Conservation (phyloP, 2,888 invertebrate species). For the Aricia artaxerxes region DNA sequence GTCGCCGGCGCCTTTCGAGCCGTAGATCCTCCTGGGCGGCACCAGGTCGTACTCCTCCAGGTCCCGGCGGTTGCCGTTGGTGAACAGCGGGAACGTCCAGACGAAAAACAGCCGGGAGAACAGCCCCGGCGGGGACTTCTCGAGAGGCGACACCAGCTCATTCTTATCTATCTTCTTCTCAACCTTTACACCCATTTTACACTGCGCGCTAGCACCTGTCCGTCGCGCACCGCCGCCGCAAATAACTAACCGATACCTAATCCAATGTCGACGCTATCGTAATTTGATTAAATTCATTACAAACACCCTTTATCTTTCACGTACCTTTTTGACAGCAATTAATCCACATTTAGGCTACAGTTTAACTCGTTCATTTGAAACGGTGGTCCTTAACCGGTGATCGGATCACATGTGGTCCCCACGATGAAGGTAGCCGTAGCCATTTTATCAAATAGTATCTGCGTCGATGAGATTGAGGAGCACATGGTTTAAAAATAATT, state of each 20-base stretch:
- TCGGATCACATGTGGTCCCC: too few species aligned
- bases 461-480: too few species aligned
- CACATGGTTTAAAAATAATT: too few species aligned
- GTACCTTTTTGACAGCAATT: neutral
- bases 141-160: slow-evolving; percentile 39
- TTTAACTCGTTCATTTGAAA: neutral
- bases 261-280: slow-evolving; percentile 14
- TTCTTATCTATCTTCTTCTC: slow-evolving; percentile 32
- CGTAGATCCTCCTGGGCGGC: slow-evolving; percentile 84
- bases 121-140: slow-evolving; percentile 57
- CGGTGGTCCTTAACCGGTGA: too few species aligned
- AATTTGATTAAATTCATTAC: slow-evolving; percentile 24
- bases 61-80: slow-evolving; percentile 86
- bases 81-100: slow-evolving; percentile 89
- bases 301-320: neutral
- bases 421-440: too few species aligned
- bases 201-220: neutral
- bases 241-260: neutral
- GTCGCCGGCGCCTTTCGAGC: slow-evolving; percentile 85
- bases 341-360: neutral
- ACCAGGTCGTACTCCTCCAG: slow-evolving; percentile 88
- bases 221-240: neutral
- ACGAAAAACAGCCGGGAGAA: slow-evolving; percentile 84
- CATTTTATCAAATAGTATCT: too few species aligned
- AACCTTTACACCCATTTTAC: slow-evolving; percentile 33